Conservation (phyloP, 1,140 invertebrate species). For the Drosophila varians region DNA sequence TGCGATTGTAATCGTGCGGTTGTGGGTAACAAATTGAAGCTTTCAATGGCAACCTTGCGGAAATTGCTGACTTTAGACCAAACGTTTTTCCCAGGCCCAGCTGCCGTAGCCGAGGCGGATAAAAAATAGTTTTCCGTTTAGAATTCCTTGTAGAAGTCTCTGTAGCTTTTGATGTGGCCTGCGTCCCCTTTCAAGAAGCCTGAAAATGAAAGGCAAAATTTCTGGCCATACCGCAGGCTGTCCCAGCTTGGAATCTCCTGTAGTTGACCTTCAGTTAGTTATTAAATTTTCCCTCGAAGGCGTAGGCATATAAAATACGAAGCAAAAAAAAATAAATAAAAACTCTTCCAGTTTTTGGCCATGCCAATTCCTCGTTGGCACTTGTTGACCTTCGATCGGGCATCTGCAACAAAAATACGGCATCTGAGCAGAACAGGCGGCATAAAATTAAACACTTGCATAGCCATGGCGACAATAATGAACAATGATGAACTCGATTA, state of each 20-base stretch:
- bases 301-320: constrained; percentile 54
- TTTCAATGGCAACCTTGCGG: constrained; percentile 50
- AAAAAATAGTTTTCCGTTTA: constrained; percentile 36
- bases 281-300: constrained; percentile 80
- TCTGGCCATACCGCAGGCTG: constrained; percentile 60
- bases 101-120: constrained; percentile 20
- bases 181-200: constrained; percentile 14
- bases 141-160: constrained; percentile 38
- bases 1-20: constrained; percentile 70
- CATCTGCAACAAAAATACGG: constrained; percentile 60
- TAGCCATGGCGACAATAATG: constrained; percentile 76
- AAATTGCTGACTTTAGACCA: constrained; percentile 40
- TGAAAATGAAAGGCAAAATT: constrained; percentile 61
- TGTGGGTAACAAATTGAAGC: constrained; percentile 63
- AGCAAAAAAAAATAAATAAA: constrained; percentile 6
- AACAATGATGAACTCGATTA: constrained; percentile 81
- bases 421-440: constrained; percentile 58
- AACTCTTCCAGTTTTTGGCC: constrained; percentile 65
- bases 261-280: constrained; percentile 71
- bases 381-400: constrained; percentile 68
- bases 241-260: constrained; percentile 44
- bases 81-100: constrained; percentile 63
- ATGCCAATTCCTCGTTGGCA: constrained; percentile 75
- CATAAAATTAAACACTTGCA: constrained; percentile 78
- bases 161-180: constrained; percentile 31